Conservation (phyloP, 2,797 vertebrate genomes). For the Adelosebastes latens region DNA sequence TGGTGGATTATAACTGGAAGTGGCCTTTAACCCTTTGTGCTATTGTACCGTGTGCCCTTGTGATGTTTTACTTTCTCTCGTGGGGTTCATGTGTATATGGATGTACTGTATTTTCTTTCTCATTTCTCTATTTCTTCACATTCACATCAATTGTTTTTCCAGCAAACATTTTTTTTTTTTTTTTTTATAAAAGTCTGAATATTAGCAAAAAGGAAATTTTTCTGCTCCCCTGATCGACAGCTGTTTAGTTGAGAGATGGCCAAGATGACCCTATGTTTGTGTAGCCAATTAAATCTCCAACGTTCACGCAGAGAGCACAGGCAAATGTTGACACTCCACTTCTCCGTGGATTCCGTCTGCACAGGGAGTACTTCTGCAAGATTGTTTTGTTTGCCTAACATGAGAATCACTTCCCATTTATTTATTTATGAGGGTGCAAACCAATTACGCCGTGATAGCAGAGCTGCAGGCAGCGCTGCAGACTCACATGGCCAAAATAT, state of each 20-base stretch:
- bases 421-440: conserved; percentile 82
- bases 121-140: conserved; percentile 70
- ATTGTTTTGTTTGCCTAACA: conserved; percentile 83
- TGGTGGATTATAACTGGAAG: conserved; percentile 82
- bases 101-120: conserved; percentile 74
- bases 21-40: conserved; percentile 84
- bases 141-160: conserved; percentile 43
- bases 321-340: conserved; percentile 79
- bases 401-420: conserved; percentile 80
- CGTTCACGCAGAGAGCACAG: conserved; percentile 58
- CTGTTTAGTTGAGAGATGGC: conserved; percentile 65
- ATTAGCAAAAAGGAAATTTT: conserved; percentile 62
- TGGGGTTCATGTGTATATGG: conserved; percentile 80
- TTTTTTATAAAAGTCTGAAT: conserved; percentile 40
- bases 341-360: conserved; percentile 72
- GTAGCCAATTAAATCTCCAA: conserved; percentile 74
- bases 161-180: background rate
- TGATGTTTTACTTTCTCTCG: conserved; percentile 81
- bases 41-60: conserved; percentile 84
- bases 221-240: conserved; percentile 35
- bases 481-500: conserved; percentile 56
- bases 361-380: conserved; percentile 73
- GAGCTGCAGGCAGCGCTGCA: conserved; percentile 63
- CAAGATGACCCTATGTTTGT: conserved; percentile 72
- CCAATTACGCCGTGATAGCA: conserved; percentile 76